A percentile compares a stretch with the other conserved stretches of the same genome.
Conservation (phyloP, 2,888 invertebrate species). For the Branchinecta sandiegonensis region DNA sequence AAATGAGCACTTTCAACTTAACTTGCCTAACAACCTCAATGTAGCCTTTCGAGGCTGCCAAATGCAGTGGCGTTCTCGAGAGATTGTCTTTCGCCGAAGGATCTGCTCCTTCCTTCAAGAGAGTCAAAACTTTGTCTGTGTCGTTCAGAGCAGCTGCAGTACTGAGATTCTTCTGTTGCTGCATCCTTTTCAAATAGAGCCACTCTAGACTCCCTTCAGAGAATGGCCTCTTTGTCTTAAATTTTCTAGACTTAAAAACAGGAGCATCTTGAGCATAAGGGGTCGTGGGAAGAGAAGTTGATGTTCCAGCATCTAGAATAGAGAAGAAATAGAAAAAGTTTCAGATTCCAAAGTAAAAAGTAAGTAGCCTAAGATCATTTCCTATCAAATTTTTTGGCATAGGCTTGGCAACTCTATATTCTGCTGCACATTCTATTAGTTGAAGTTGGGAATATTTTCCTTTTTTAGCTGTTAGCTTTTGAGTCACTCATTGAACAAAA, state of each 20-base stretch:
- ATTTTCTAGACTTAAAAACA: background rate
- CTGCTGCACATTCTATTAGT: too few species aligned
- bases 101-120: background rate
- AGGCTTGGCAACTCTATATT: too few species aligned
- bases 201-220: background rate
- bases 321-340: too few species aligned
- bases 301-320: too few species aligned
- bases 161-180: background rate
- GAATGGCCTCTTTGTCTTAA: background rate
- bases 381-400: too few species aligned
- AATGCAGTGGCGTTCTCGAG: background rate
- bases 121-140: background rate
- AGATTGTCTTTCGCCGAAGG: background rate
- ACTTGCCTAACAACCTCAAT: background rate
- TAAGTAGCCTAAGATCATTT: too few species aligned
- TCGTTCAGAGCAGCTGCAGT: background rate
- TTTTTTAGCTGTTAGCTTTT: too few species aligned
- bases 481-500: too few species aligned
- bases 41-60: constrained; percentile 7
- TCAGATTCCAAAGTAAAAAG: too few species aligned
- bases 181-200: background rate
- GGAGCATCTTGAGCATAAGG: background rate
- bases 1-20: too few species aligned
- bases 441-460: too few species aligned
- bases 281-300: background rate